Conservation (phyloP, 2,888 invertebrate species). For the Panzeria rudis region DNA sequence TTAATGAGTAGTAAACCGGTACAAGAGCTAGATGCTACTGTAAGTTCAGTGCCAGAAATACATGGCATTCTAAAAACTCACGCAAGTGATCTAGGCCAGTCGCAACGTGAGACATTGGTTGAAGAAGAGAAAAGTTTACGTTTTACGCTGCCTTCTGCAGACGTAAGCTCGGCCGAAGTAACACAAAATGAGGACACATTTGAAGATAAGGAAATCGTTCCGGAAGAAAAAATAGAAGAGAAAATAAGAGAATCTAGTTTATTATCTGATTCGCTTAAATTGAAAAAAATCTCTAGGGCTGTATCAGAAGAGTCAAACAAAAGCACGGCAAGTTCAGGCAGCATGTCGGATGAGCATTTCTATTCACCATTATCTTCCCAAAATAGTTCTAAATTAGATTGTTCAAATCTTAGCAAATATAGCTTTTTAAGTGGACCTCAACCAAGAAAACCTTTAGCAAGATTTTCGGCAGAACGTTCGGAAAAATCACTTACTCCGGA, state of each 20-base stretch:
- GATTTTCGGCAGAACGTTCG: conserved; percentile 70
- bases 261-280: background rate
- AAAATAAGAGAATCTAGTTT: background rate
- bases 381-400: conserved; percentile 73
- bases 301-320: conserved; percentile 67
- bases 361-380: conserved; percentile 75
- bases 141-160: conserved; percentile 73
- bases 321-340: conserved; percentile 51
- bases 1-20: conserved; percentile 33
- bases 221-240: background rate
- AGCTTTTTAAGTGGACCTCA: conserved; percentile 75
- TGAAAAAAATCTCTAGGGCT: conserved; percentile 41
- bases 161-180: conserved; percentile 35
- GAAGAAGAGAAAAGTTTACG: conserved; percentile 76
- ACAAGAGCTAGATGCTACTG: background rate
- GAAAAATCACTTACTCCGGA: conserved; percentile 67
- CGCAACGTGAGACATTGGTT: conserved; percentile 8
- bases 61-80: conserved; percentile 74
- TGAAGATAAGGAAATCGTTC: conserved; percentile 45
- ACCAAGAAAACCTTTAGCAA: conserved; percentile 74
- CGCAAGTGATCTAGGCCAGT: conserved; percentile 53
- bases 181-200: background rate
- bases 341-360: conserved; percentile 74
- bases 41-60: conserved; percentile 54
- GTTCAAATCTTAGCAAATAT: conserved; percentile 46